These are phyloP conservation scores for Sterrhoptilus dennistouni DNA, from an alignment of 2,113 vertebrate genomes.

Conservation along the genomic window DNA sequence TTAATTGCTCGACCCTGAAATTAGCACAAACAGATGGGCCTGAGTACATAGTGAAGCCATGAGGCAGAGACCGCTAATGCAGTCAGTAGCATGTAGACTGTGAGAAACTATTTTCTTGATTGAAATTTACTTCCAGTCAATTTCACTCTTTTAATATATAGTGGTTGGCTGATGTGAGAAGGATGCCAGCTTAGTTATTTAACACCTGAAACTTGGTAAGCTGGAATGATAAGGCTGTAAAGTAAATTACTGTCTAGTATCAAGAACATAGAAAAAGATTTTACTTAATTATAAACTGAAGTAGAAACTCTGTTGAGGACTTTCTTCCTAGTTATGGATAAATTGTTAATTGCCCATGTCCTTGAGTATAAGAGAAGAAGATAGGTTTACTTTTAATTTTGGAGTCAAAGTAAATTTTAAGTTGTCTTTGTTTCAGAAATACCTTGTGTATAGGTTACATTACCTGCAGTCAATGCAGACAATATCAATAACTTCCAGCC, in stretches of 20 bases:
- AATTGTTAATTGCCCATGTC: neutral
- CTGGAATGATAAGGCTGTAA: neutral
- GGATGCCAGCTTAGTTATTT: neutral
- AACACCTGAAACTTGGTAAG: neutral
- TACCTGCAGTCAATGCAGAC: neutral
- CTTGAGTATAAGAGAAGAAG: neutral
- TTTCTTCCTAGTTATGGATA: neutral
- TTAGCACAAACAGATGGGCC: neutral
- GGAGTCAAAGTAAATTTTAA: neutral
- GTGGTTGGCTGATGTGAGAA: neutral
- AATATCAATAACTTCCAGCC: neutral
- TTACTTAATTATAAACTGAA: neutral
- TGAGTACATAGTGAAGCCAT: neutral
- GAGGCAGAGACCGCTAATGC: neutral
- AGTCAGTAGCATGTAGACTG: neutral
- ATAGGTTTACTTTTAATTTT: neutral
- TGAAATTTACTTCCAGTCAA: neutral
- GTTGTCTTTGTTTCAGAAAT: neutral
- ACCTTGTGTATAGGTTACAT: neutral
- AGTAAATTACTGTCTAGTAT: neutral
- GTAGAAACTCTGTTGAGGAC: neutral
- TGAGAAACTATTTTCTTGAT: neutral
- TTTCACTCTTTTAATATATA: neutral
- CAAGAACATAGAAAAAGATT: neutral
- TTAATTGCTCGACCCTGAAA: slow-evolving; percentile 25